These are phyloP conservation scores for Drosophila greeni DNA, from an alignment of 2,888 invertebrate genomes.

Conservation along the genomic window DNA sequence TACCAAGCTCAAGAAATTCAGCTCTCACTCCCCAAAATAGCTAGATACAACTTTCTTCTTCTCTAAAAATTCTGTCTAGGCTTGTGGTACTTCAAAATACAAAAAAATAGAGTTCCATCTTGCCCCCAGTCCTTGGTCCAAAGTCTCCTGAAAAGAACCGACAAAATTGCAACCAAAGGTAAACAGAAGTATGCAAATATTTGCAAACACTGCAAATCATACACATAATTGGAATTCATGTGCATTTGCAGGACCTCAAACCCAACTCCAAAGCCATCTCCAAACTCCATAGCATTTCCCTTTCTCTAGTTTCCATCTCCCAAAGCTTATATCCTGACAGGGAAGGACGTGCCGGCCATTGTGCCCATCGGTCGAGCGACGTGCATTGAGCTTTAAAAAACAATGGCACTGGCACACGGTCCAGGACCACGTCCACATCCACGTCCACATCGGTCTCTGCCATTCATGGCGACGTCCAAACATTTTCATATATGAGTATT, in stretches of 20 bases:
- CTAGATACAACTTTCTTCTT: no score
- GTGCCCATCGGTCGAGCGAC: slow-evolving; percentile 34
- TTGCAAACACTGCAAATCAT: slow-evolving; percentile 67
- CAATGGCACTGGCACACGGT: slow-evolving; percentile 53
- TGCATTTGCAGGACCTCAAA: slow-evolving; percentile 25
- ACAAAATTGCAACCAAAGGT: slow-evolving; percentile 67
- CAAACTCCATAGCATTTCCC: background rate
- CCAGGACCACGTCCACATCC: slow-evolving; percentile 10
- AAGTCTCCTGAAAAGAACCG: slow-evolving; percentile 56
- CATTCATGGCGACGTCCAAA: slow-evolving; percentile 52
- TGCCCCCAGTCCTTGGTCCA: background rate
- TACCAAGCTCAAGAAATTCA: no score
- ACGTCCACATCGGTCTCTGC: slow-evolving; percentile 32
- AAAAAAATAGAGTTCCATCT: background rate
- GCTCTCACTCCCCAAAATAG: no score
- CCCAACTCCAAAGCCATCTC: background rate
- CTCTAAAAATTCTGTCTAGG: background rate
- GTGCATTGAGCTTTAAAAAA: slow-evolving; percentile 62
- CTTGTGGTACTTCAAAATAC: background rate
- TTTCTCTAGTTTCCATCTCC: background rate
- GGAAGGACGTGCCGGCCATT: slow-evolving; percentile 36
- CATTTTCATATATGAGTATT: slow-evolving; percentile 69
- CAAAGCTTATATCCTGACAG: background rate
- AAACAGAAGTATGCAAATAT: slow-evolving; percentile 61
- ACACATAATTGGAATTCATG: slow-evolving; percentile 67